These are phyloP conservation scores for Meloidogyne chitwoodi DNA, from an alignment of 1,140 invertebrate species.

Conservation along the genomic window DNA sequence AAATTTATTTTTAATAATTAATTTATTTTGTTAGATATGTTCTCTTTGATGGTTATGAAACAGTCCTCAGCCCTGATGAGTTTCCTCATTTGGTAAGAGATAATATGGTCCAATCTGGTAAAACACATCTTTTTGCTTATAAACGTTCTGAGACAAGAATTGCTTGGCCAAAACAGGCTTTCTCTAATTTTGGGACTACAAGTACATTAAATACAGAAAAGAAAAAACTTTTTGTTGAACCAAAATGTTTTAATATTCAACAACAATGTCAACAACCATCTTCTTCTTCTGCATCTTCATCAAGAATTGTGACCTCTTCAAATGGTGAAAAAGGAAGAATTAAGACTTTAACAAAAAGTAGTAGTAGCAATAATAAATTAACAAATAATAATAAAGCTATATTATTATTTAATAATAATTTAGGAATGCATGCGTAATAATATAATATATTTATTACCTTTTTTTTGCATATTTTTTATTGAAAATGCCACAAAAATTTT, in stretches of 20 bases:
- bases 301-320: background rate
- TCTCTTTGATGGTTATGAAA: slow-evolving; percentile 69
- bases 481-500: background rate
- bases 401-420: background rate
- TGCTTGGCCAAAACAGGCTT: slow-evolving; percentile 74
- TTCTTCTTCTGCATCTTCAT: background rate
- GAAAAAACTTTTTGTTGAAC: background rate
- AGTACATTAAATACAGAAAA: background rate
- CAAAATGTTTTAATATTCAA: background rate
- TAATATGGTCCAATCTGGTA: slow-evolving; percentile 69
- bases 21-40: slow-evolving; percentile 49
- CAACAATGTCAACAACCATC: background rate
- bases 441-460: background rate
- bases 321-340: background rate
- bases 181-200: slow-evolving; percentile 7
- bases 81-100: slow-evolving; percentile 78
- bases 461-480: background rate
- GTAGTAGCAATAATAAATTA: background rate
- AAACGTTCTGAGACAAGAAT: slow-evolving; percentile 92
- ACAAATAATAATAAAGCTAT: background rate
- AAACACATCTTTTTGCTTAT: slow-evolving; percentile 83
- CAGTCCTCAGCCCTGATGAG: slow-evolving; percentile 76
- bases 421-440: background rate
- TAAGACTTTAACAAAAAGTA: background rate
- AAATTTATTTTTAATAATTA: slow-evolving; percentile 15